A percentile compares a stretch with the other conserved stretches of the same genome.
phyloP scores from a whole-genome alignment of 2,888 invertebrate species.

The Plagodis pulveraria region DNA sequence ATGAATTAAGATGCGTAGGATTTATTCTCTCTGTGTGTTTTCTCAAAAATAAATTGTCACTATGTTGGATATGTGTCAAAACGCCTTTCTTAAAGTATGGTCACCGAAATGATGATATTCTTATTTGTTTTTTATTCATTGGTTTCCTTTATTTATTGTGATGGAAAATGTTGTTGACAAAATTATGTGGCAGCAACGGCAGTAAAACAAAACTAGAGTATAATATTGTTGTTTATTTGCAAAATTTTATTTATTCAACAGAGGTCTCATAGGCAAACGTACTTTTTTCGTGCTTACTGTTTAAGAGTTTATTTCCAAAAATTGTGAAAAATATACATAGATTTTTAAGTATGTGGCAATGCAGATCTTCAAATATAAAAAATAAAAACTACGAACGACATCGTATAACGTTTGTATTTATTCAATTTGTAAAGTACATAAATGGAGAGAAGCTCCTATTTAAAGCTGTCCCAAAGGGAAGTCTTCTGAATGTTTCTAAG shows the following conservation, averaged over 20 bases:
- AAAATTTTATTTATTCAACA: constrained; percentile 82
- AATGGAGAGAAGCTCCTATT: constrained; percentile 71
- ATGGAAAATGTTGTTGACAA: constrained; percentile 83
- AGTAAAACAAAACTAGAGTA: constrained; percentile 70
- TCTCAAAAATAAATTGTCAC: constrained; percentile 74
- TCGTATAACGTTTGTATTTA: constrained; percentile 66
- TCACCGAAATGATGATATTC: constrained; percentile 78
- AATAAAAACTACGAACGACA: constrained; percentile 62
- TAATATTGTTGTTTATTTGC: constrained; percentile 82
- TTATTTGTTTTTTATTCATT: constrained; percentile 70
- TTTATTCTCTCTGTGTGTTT: constrained; percentile 72
- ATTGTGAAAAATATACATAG: constrained; percentile 84
- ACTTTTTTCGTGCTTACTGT: constrained; percentile 75
- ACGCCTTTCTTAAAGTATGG: constrained; percentile 78
- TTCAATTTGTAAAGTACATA: constrained; percentile 66
- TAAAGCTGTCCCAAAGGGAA: constrained; percentile 84
- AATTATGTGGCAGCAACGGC: constrained; percentile 80
- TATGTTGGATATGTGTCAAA: constrained; percentile 85
- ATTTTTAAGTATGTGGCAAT: constrained; percentile 85
- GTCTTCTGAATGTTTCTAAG: constrained; percentile 95
- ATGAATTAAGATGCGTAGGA: constrained; percentile 81
- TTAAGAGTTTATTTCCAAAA: constrained; percentile 75
- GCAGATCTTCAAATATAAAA: constrained; percentile 82
- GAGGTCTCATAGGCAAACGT: constrained; percentile 74
- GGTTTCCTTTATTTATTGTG: constrained; percentile 76